Evolutionary conservation across 2,888 invertebrate genomes (phyloP).

Genomic region (Meiosimyza decipiens): DNA sequence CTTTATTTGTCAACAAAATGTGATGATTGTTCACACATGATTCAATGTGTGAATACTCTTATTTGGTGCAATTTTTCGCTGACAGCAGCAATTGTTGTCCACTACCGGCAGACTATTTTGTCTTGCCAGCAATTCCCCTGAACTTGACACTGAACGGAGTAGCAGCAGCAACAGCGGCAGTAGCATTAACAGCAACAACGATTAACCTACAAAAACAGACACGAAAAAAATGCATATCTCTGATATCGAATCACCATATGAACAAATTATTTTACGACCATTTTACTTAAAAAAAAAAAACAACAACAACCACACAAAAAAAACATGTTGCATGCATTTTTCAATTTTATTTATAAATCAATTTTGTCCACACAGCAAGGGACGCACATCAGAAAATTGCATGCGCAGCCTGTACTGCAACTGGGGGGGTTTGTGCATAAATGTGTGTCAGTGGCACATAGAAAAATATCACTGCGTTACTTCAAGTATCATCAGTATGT

Average conservation of each 20-base stretch:
- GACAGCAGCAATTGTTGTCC: constrained; percentile 22
- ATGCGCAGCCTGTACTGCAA: constrained; percentile 5
- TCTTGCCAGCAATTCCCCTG: constrained; percentile 56
- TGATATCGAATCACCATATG: background rate
- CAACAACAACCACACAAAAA: too few species aligned
- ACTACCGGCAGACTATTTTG: constrained; percentile 9
- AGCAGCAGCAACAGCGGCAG: constrained; percentile 37
- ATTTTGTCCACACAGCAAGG: constrained; percentile 33
- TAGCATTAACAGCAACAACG: constrained; percentile 29
- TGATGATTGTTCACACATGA: too few species aligned
- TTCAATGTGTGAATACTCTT: too few species aligned
- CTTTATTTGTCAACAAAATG: too few species aligned
- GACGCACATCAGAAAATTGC: constrained; percentile 28
- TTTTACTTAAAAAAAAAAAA: background rate
- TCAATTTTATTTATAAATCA: constrained; percentile 10
- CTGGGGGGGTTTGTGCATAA: constrained; percentile 5
- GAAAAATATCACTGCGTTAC: constrained; percentile 48
- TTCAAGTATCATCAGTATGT: background rate
- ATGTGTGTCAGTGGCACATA: constrained; percentile 60
- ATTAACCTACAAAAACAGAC: constrained; percentile 17
- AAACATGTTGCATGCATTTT: background rate
- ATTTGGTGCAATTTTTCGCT: background rate
- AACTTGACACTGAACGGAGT: constrained; percentile 58
- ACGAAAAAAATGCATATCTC: background rate
- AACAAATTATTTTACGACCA: background rate